Base-by-base conservation (phyloP, 2,888 invertebrate species). In the Tenodera sinensis region DNA sequence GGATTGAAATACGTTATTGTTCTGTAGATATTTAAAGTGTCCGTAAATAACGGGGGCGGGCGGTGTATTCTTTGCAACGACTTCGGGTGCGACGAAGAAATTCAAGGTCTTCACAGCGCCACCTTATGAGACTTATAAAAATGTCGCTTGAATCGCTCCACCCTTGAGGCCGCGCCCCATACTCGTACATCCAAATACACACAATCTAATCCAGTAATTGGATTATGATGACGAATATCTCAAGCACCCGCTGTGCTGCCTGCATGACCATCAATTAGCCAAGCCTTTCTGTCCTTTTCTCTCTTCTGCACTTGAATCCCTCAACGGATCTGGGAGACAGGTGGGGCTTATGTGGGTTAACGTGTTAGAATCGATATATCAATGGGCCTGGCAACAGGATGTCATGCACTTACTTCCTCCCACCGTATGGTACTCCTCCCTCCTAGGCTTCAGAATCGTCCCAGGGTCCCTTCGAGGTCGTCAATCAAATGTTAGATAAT, bases 121-220 rank as follows among this genome's bases (percentile, higher is more conserved):
- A 47, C 47, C 85, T 42, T 27, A 47, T 85, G 85, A 47, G 85
- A 85, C 42, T 85, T 85, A 85, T 85, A 85, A 85, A 84, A 85
- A 85, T 85, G 85, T 85, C 85, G 27, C 47, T 54, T 42, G 85
- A 85, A 47, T 8, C 47, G 47, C 85, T 47, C 85, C 27, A 27
- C 85, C 85, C 25, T 85, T 85, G 54, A 28, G 34, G 47, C 85
- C 85, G 85, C 47, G 42, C 85, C 85, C 47, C n/a, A 15, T 47
- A 8, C n/a, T 15, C n/a, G n/a, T n/a, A 28, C 30, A 34, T 30
- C 25, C 42, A 84, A 15, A 84, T 30, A 84, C 85, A 85, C 54
- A 85, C 85, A 85, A 54, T 84, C 84, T 84, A 84, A 84, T 85
- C 54, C 85, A 85, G 42, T 85, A 85, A 85, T 85, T 85, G 85